Conservation (phyloP, 2,888 invertebrate species). For the Empis livida region DNA sequence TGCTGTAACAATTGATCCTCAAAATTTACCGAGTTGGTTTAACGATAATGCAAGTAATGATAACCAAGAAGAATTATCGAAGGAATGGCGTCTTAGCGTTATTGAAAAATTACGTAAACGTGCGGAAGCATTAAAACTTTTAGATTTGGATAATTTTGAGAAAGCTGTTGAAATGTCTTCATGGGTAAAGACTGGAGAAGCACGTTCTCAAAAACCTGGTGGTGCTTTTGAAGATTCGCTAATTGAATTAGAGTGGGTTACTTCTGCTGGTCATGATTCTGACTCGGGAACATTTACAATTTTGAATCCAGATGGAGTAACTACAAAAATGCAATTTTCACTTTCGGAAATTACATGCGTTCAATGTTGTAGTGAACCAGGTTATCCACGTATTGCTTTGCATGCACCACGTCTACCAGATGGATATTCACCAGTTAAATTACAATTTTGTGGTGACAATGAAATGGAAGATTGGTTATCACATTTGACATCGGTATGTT, state of each 20-base stretch:
- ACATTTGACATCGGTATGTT: conserved; percentile 63
- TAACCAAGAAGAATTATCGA: conserved; percentile 49
- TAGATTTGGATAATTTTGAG: conserved; percentile 49
- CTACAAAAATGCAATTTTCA: conserved; percentile 59
- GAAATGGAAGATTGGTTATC: conserved; percentile 85
- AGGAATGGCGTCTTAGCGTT: conserved; percentile 64
- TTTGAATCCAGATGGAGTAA: conserved; percentile 62
- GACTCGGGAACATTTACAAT: conserved; percentile 63
- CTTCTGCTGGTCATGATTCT: conserved; percentile 42
- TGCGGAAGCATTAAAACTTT: conserved; percentile 35
- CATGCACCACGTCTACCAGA: conserved; percentile 48
- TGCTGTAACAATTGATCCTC: conserved; percentile 61
- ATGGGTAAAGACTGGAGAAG: conserved; percentile 75
- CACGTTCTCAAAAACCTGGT: conserved; percentile 47
- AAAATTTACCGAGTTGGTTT: conserved; percentile 68
- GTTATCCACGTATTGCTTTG: conserved; percentile 60
- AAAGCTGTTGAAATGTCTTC: conserved; percentile 73
- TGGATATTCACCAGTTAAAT: conserved; percentile 45
- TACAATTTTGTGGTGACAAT: conserved; percentile 70
- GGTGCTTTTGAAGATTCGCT: conserved; percentile 58
- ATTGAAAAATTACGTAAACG: conserved; percentile 53
- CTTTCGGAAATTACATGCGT: conserved; percentile 66
- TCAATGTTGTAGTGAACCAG: conserved; percentile 66
- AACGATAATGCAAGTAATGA: conserved; percentile 40
- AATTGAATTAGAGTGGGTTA: conserved; percentile 72